A percentile compares a stretch with the other conserved stretches of the same genome.
These are phyloP conservation scores for Lethenteron camtschaticum DNA, from an alignment of 2,113 vertebrate species.

Conservation along the genomic window DNA sequence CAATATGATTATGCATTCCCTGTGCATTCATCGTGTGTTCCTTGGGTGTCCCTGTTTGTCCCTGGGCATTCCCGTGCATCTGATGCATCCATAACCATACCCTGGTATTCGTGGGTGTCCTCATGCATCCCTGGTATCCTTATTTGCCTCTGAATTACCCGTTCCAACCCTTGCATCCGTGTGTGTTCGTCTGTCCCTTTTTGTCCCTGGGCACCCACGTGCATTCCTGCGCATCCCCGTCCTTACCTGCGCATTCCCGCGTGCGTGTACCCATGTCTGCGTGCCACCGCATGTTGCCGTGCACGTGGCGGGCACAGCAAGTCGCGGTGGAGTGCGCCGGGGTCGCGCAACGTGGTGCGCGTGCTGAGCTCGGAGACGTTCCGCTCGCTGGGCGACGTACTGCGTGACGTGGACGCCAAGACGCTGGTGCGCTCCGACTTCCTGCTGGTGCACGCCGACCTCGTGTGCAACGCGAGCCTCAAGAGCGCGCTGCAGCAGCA, in stretches of 20 bases:
- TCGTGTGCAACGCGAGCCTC: constrained; percentile 69
- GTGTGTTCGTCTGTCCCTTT: not conserved
- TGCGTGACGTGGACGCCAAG: constrained; percentile 80
- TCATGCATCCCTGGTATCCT: not conserved
- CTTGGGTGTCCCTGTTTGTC: too few species aligned
- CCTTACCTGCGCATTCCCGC: too few species aligned
- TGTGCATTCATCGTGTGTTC: not conserved
- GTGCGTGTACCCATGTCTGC: too few species aligned
- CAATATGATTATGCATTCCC: not conserved
- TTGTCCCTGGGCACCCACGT: too few species aligned
- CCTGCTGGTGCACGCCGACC: constrained; percentile 65
- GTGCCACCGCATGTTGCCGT: too few species aligned
- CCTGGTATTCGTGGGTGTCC: constrained; percentile 10
- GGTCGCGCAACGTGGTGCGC: constrained; percentile 37
- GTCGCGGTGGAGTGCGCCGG: constrained; percentile 71
- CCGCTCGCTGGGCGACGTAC: constrained; percentile 71
- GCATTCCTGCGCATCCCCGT: too few species aligned
- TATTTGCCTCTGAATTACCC: not conserved
- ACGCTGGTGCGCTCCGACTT: constrained; percentile 71
- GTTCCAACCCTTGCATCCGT: too few species aligned
- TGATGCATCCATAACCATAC: too few species aligned
- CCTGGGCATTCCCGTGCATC: too few species aligned
- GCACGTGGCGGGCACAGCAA: constrained; percentile 25
- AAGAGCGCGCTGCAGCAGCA: constrained; percentile 61
- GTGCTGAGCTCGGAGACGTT: constrained; percentile 80